Percentiles rank a stretch among this genome's conserved stretches.
These are phyloP conservation scores for Acyrthosiphon pisum DNA, from an alignment of 1,140 invertebrate species.

Conservation along the genomic window DNA sequence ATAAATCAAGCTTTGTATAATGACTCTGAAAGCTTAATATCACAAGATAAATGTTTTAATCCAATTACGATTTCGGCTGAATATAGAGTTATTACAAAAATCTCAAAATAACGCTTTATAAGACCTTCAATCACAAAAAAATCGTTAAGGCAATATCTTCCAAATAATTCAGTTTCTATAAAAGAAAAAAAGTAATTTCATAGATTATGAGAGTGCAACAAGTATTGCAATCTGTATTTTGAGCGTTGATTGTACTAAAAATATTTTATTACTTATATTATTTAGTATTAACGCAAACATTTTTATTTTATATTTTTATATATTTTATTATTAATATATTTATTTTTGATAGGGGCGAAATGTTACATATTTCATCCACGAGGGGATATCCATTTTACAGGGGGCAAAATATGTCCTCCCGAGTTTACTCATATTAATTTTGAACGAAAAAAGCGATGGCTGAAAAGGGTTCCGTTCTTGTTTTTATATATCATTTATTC, in stretches of 20 bases:
- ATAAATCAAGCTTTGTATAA: too few species aligned
- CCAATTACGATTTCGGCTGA: too few species aligned
- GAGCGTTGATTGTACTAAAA: background rate
- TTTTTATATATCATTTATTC: background rate
- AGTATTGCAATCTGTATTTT: too few species aligned
- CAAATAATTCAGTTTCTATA: background rate
- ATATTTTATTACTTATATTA: background rate
- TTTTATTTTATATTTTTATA: background rate
- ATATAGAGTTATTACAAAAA: too few species aligned
- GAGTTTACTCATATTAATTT: background rate
- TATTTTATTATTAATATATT: too few species aligned
- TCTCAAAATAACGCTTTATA: too few species aligned
- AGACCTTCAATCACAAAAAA: too few species aligned
- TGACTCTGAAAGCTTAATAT: too few species aligned
- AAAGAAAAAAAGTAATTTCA: background rate
- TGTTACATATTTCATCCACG: background rate
- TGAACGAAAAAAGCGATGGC: background rate
- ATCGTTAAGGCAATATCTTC: background rate
- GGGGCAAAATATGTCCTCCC: background rate
- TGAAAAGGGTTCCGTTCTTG: background rate
- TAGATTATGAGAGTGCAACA: background rate
- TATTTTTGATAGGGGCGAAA: background rate
- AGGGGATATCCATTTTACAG: background rate
- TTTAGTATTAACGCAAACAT: background rate
- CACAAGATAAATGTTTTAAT: too few species aligned